Evolutionary conservation across 1,140 invertebrate genomes (phyloP).

Genomic region (Pentalonia nigronervosa): DNA sequence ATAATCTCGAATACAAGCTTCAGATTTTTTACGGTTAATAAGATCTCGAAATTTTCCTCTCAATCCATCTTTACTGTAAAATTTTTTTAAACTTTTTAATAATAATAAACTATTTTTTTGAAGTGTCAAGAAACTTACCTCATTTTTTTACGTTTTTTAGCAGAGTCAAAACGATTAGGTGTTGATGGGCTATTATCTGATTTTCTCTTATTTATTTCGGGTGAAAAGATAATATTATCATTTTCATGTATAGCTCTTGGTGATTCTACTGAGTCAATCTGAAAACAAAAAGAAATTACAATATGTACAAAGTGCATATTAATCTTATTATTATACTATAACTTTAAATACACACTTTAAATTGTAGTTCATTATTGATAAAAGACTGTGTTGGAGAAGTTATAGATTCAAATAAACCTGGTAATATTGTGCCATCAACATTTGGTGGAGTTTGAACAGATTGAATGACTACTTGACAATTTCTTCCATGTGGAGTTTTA

Average conservation of each 20-base stretch:
- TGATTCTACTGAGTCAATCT: constrained; percentile 43
- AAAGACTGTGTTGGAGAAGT: background rate
- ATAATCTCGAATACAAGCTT: constrained; percentile 44
- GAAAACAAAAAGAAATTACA: background rate
- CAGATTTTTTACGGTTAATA: constrained; percentile 50
- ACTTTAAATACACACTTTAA: background rate
- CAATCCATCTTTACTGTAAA: constrained; percentile 30
- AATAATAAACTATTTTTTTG: background rate
- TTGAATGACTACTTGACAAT: background rate
- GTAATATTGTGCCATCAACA: background rate
- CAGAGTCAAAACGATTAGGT: constrained; percentile 27
- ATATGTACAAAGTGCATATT: background rate
- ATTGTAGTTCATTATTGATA: background rate
- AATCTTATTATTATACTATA: background rate
- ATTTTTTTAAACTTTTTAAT: background rate
- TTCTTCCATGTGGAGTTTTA: background rate
- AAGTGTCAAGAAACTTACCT: background rate
- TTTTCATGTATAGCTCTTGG: background rate
- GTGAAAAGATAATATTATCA: background rate
- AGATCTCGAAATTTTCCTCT: constrained; percentile 42
- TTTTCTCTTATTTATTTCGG: background rate
- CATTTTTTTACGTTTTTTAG: constrained; percentile 52
- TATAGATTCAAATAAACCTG: background rate
- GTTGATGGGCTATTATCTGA: background rate
- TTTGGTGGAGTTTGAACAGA: background rate